Conservation (phyloP, 2,888 invertebrate genomes). For the Antitype chi region DNA sequence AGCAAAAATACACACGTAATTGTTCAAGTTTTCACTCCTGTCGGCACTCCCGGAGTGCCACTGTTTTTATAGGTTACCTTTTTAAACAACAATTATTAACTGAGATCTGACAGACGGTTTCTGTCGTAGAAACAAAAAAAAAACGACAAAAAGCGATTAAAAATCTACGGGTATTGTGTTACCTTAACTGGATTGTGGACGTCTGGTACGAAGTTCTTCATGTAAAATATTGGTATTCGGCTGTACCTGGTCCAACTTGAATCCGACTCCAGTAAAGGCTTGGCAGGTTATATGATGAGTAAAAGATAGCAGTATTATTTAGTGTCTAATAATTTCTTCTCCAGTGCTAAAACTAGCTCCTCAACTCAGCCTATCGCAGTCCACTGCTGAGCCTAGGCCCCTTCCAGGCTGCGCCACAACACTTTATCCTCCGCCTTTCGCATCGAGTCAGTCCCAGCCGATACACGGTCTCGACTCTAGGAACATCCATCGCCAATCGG, state of each 20-base stretch:
- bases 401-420: too few species aligned
- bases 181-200: background rate
- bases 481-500: too few species aligned
- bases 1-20: too few species aligned
- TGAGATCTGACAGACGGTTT: background rate
- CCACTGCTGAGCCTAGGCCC: too few species aligned
- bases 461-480: too few species aligned
- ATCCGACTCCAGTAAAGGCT: background rate
- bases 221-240: too few species aligned
- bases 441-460: too few species aligned
- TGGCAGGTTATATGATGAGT: background rate
- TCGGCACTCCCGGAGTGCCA: too few species aligned
- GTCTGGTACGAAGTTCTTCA: too few species aligned
- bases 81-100: background rate
- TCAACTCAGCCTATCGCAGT: background rate
- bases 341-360: background rate
- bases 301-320: background rate
- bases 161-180: background rate
- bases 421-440: too few species aligned
- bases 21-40: too few species aligned
- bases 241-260: background rate
- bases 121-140: background rate
- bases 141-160: background rate
- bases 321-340: background rate
- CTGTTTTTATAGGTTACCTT: background rate